phyloP scores from a whole-genome alignment of 1,140 invertebrate species.

The Ips nitidus region DNA sequence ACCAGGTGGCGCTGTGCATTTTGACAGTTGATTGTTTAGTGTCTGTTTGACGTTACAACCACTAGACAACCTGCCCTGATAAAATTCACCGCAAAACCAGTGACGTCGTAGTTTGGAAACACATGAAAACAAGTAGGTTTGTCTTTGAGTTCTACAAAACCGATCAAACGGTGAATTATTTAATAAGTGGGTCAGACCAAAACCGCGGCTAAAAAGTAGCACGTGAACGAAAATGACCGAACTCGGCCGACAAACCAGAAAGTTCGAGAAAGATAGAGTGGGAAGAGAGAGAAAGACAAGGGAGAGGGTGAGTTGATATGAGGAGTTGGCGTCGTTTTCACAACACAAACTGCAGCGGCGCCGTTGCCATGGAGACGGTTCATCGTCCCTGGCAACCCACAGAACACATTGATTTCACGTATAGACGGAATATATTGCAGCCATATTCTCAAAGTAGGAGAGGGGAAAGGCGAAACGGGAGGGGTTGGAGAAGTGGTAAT shows the following conservation, averaged over 20 bases:
- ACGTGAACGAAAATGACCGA: slow-evolving; percentile 24
- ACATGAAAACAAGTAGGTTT: too few species aligned
- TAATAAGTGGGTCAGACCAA: slow-evolving; percentile 27
- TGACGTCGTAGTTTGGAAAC: too few species aligned
- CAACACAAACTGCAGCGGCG: slow-evolving; percentile 32
- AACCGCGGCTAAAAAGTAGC: slow-evolving; percentile 27
- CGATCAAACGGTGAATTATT: too few species aligned
- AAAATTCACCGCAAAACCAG: too few species aligned
- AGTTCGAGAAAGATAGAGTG: slow-evolving; percentile 9
- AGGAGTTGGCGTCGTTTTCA: slow-evolving; percentile 35
- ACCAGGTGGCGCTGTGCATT: too few species aligned
- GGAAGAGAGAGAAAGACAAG: slow-evolving; percentile 6
- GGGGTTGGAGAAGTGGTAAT: slow-evolving; percentile 40
- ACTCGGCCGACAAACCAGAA: background rate
- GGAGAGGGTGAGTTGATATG: background rate
- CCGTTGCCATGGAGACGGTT: slow-evolving; percentile 41
- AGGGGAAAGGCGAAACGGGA: slow-evolving; percentile 12
- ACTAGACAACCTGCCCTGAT: too few species aligned
- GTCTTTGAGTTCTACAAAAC: too few species aligned
- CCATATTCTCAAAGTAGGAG: slow-evolving; percentile 43
- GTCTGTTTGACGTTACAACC: too few species aligned
- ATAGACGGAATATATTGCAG: slow-evolving; percentile 53
- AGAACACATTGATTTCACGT: slow-evolving; percentile 53
- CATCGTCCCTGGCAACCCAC: slow-evolving; percentile 45
- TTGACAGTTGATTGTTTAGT: too few species aligned